phyloP scores from a whole-genome alignment of 2,888 invertebrate species.

The Tethea ocularis region DNA sequence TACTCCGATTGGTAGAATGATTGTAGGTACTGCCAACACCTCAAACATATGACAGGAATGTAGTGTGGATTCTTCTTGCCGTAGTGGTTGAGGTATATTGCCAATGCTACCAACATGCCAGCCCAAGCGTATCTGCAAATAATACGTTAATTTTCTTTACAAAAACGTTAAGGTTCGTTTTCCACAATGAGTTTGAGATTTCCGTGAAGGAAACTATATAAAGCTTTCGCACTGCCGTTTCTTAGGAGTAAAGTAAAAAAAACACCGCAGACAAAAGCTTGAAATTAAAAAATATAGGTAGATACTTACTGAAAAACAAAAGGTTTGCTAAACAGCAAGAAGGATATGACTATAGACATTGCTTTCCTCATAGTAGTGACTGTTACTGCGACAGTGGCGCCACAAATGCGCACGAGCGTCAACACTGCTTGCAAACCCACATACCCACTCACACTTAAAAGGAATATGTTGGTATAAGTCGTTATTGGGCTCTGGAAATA shows the following conservation, averaged over 20 bases:
- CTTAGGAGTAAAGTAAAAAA: no score
- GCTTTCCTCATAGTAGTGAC: constrained; percentile 96
- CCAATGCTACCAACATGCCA: constrained; percentile 92
- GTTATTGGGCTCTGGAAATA: constrained; percentile 86
- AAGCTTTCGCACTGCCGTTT: no score
- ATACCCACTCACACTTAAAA: constrained; percentile 95
- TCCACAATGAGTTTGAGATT: no score
- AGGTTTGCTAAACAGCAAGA: constrained; percentile 96
- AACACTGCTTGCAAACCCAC: constrained; percentile 97
- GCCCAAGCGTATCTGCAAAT: constrained; percentile 93
- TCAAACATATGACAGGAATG: constrained; percentile 46
- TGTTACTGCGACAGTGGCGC: constrained; percentile 96
- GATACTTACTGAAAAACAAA: constrained; percentile 93
- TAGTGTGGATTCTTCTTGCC: constrained; percentile 88
- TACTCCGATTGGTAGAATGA: constrained; percentile 66
- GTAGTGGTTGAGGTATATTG: constrained; percentile 97
- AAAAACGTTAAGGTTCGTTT: no score
- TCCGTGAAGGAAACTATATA: no score
- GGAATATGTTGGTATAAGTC: constrained; percentile 92
- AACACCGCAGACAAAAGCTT: no score
- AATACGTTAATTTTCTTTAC: background rate
- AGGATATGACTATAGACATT: constrained; percentile 95
- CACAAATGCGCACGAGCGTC: constrained; percentile 93
- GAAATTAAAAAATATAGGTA: background rate
- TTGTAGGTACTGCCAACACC: constrained; percentile 53